Evolutionary conservation across 2,888 invertebrate genomes (phyloP).

Genomic region (Ethmia dodecea): DNA sequence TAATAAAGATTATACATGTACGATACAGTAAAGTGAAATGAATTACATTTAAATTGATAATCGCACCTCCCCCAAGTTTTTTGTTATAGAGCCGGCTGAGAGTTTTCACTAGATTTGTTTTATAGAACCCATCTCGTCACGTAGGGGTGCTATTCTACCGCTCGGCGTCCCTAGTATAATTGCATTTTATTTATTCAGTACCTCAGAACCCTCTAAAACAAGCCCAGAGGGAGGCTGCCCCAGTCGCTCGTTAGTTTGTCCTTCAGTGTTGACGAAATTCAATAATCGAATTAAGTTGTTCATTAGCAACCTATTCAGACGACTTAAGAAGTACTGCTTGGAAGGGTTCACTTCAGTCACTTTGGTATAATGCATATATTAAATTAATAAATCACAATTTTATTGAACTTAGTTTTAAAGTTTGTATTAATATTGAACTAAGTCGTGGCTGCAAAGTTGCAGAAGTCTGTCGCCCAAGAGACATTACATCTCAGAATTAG

Average conservation of each 20-base stretch:
- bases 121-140: conserved; percentile 30
- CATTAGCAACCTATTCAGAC: too few relatives aligned
- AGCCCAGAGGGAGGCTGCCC: conserved; percentile 36
- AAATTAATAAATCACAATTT: too few relatives aligned
- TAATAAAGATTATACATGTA: conserved; percentile 18
- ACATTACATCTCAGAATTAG: too few relatives aligned
- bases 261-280: conserved; percentile 29
- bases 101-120: conserved; percentile 41
- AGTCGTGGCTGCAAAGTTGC: too few relatives aligned
- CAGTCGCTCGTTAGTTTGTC: conserved; percentile 48
- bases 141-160: conserved; percentile 33
- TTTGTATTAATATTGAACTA: too few relatives aligned
- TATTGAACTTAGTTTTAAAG: too few relatives aligned
- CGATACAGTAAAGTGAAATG: conserved; percentile 18
- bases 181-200: conserved; percentile 72
- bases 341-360: neutral
- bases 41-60: conserved; percentile 41
- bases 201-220: conserved; percentile 41
- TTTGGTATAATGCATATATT: neutral
- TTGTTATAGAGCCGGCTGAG: too few relatives aligned
- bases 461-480: too few relatives aligned
- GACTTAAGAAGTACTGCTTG: too few relatives aligned
- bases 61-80: conserved; percentile 30
- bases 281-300: conserved; percentile 34
- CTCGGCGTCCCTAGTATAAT: conserved; percentile 51